phyloP scores from a whole-genome alignment of 2,888 invertebrate species.

The Xestia rhomboidea region DNA sequence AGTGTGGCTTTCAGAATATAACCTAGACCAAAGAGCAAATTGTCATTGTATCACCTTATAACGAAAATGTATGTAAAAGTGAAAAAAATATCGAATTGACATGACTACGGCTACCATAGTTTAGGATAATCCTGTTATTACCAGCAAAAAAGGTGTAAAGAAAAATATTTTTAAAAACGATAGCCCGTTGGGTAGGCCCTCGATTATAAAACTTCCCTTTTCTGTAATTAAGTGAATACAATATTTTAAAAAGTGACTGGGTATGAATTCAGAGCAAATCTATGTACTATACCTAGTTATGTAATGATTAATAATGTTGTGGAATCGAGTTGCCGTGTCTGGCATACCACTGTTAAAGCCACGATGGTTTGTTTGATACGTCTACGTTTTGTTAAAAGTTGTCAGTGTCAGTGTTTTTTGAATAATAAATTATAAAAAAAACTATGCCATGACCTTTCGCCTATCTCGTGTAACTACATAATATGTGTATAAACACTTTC shows the following conservation, averaged over 20 bases:
- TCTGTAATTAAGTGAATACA: neutral
- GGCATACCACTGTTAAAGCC: too few species aligned
- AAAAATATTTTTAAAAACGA: neutral
- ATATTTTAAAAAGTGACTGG: neutral
- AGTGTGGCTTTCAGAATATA: neutral
- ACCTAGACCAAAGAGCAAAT: neutral
- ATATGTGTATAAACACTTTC: neutral
- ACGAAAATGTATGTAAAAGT: neutral
- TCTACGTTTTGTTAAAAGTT: too few species aligned
- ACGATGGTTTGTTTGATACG: too few species aligned
- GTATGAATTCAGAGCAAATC: neutral
- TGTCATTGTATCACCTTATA: neutral
- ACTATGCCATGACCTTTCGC: neutral
- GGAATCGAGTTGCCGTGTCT: too few species aligned
- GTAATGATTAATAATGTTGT: too few species aligned
- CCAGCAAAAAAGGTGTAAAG: neutral
- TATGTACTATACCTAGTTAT: too few species aligned
- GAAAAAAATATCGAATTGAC: neutral
- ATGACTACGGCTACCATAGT: neutral
- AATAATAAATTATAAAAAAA: too few species aligned
- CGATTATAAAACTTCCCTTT: neutral
- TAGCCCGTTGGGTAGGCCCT: neutral
- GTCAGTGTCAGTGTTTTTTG: too few species aligned
- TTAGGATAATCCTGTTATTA: neutral
- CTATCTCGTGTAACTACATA: neutral